phyloP scores from a whole-genome alignment of 2,888 invertebrate species.

The Ophion ellenae region DNA sequence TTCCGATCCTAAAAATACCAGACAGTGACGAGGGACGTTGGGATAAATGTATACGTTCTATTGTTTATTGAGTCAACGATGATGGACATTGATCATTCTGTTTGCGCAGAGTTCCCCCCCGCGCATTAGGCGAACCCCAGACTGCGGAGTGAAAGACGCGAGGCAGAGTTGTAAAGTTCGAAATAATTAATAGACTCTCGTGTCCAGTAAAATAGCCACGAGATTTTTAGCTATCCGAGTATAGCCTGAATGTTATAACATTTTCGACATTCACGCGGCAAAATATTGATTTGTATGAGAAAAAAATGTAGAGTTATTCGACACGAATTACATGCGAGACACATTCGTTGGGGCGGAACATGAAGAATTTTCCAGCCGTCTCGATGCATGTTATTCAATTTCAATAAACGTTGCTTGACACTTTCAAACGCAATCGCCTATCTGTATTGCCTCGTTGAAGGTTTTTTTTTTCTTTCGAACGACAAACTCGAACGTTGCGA shows the following conservation, averaged over 20 bases:
- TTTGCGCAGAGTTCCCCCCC: constrained; percentile 30
- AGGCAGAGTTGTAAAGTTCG: background rate
- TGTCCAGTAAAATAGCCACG: constrained; percentile 5
- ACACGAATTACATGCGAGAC: background rate
- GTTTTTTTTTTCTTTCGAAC: background rate
- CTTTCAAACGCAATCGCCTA: background rate
- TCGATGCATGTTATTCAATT: background rate
- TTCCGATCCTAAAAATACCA: constrained; percentile 26
- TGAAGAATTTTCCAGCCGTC: background rate
- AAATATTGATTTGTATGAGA: background rate
- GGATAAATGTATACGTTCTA: constrained; percentile 37
- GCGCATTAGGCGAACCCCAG: background rate
- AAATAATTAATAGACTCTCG: constrained; percentile 16
- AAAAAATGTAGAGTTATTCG: background rate
- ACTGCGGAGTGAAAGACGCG: background rate
- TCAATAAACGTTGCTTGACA: constrained; percentile 3
- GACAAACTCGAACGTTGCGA: background rate
- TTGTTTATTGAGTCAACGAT: constrained; percentile 58
- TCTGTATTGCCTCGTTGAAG: background rate
- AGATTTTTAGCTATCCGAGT: background rate
- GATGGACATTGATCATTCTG: constrained; percentile 54
- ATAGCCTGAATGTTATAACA: background rate
- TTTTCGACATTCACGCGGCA: background rate
- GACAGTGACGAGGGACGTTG: constrained; percentile 28
- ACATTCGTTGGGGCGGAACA: background rate